phyloP scores from a whole-genome alignment of 2,113 vertebrate genomes.

The Clarias batrachus region DNA sequence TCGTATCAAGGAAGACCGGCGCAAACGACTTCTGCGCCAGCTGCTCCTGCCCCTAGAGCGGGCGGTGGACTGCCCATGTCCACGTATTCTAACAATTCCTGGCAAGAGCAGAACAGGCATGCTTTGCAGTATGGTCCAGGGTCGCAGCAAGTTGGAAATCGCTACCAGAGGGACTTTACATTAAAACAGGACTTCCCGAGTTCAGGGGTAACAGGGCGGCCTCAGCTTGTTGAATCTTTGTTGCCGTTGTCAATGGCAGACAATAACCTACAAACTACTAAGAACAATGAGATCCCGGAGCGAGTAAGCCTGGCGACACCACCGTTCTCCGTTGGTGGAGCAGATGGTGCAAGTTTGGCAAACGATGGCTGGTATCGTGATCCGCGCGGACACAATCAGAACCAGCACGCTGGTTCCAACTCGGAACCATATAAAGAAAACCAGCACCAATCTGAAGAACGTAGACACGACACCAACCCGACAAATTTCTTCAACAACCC shows the following conservation, averaged over 20 bases:
- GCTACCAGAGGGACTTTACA: conserved; percentile 16
- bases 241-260: conserved; percentile 9
- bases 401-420: conserved; percentile 29
- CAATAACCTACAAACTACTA: conserved; percentile 10
- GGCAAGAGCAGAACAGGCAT: conserved; percentile 30
- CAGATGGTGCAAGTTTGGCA: conserved; percentile 8
- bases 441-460: conserved; percentile 15
- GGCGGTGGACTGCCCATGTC: neutral
- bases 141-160: conserved; percentile 1
- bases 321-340: neutral
- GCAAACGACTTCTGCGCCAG: conserved; percentile 23
- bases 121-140: conserved; percentile 14
- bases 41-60: conserved; percentile 4
- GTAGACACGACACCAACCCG: conserved; percentile 26
- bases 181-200: conserved; percentile 9
- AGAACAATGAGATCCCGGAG: conserved; percentile 63
- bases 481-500: conserved; percentile 55
- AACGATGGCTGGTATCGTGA: conserved; percentile 64
- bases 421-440: conserved; percentile 35
- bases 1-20: conserved; percentile 27
- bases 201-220: neutral
- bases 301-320: conserved; percentile 66
- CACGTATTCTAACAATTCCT: conserved; percentile 19
- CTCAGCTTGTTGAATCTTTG: conserved; percentile 25
- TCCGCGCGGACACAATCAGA: conserved; percentile 58